phyloP scores from a whole-genome alignment of 2,797 vertebrate genomes.

The Sphaeramia orbicularis region DNA sequence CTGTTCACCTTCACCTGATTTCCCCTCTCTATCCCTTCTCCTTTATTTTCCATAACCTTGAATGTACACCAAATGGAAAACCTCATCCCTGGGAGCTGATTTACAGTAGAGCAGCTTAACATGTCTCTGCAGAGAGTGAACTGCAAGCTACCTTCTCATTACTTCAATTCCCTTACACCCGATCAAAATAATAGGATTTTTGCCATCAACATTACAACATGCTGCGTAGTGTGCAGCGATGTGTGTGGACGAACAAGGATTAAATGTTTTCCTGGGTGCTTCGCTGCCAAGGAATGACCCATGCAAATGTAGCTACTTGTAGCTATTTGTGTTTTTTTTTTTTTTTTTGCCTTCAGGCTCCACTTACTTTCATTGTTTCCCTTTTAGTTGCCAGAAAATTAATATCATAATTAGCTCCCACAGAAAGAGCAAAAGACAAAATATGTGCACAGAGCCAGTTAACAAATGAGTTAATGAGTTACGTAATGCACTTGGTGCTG shows the following conservation, averaged over 20 bases:
- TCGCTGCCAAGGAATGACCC: conserved; percentile 21
- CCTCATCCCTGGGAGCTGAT: conserved; percentile 7
- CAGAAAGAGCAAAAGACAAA: neutral
- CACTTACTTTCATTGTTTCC: conserved; percentile 1
- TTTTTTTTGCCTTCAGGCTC: conserved; percentile 39
- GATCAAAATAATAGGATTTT: conserved; percentile 72
- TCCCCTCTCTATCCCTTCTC: neutral
- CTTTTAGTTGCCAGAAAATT: conserved; percentile 17
- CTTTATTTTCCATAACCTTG: conserved; percentile 1
- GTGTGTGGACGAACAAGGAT: conserved; percentile 61
- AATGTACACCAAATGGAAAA: conserved; percentile 23
- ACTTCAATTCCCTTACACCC: conserved; percentile 69
- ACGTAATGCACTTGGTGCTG: neutral
- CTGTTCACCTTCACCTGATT: neutral
- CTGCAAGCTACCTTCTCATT: conserved; percentile 57
- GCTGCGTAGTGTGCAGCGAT: conserved; percentile 34
- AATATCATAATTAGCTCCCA: too few species aligned
- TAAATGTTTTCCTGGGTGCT: conserved; percentile 50
- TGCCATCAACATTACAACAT: conserved; percentile 46
- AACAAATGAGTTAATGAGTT: neutral
- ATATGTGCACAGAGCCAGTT: neutral
- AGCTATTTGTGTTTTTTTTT: neutral
- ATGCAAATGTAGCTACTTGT: conserved; percentile 14
- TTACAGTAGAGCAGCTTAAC: conserved; percentile 48
- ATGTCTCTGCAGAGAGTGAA: conserved; percentile 20